Percentiles rank a stretch among this genome's conserved stretches.
Evolutionary conservation across 2,888 invertebrate genomes (phyloP).

Genomic region (Podotricha telesiphe): DNA sequence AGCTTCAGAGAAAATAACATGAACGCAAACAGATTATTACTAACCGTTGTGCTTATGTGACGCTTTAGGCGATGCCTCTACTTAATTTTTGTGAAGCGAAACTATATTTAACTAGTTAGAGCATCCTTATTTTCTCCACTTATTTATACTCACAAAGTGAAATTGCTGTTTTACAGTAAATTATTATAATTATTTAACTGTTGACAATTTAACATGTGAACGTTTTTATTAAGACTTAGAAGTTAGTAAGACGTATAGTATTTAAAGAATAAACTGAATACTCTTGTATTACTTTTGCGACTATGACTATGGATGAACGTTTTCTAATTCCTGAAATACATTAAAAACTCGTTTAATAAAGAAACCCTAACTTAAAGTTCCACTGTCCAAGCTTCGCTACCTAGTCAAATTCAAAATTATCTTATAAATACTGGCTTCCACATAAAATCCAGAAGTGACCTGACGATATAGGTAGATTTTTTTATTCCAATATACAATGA

Average conservation of each 20-base stretch:
- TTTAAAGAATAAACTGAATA: too few relatives aligned
- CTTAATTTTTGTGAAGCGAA: constrained; percentile 38
- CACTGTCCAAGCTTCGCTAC: too few relatives aligned
- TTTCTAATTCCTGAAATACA: too few relatives aligned
- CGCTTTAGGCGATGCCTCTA: constrained; percentile 32
- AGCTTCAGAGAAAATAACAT: constrained; percentile 18
- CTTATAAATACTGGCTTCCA: too few relatives aligned
- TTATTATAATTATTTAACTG: neutral
- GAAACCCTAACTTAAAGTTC: too few relatives aligned
- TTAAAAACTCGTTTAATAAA: too few relatives aligned
- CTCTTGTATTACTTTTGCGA: too few relatives aligned
- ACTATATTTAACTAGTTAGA: constrained; percentile 34
- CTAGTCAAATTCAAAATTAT: too few relatives aligned
- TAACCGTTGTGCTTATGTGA: constrained; percentile 23
- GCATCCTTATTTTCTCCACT: constrained; percentile 36
- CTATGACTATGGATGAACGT: too few relatives aligned
- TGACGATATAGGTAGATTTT: too few relatives aligned
- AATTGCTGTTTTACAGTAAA: neutral
- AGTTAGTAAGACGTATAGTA: neutral
- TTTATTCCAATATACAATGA: too few relatives aligned
- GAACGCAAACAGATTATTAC: constrained; percentile 8
- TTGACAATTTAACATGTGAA: neutral
- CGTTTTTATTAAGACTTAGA: neutral
- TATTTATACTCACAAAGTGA: constrained; percentile 20
- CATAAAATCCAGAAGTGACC: too few relatives aligned